A percentile compares a stretch with the other conserved stretches of the same genome.
These are phyloP conservation scores for Erebia epiphron DNA, from an alignment of 2,888 invertebrate species.

Conservation along the genomic window DNA sequence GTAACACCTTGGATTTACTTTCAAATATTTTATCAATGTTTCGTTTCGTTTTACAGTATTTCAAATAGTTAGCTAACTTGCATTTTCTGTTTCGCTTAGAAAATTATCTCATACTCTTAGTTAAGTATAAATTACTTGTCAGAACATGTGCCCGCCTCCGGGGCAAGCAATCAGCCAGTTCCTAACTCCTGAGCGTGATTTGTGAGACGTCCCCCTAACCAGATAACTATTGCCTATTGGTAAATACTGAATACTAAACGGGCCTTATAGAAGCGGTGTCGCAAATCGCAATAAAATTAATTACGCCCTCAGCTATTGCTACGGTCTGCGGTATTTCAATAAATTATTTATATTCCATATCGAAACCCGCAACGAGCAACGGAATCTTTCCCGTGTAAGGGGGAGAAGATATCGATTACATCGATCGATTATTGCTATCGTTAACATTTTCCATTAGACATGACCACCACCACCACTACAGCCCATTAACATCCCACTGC, in stretches of 20 bases:
- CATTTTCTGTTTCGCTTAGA: background rate
- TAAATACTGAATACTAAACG: slow-evolving; percentile 14
- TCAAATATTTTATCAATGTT: no score
- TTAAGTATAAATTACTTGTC: background rate
- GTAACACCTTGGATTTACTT: no score
- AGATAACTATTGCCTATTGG: slow-evolving; percentile 12
- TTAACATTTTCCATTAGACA: background rate
- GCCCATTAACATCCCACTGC: no score
- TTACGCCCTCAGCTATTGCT: slow-evolving; percentile 28
- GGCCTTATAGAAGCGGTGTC: slow-evolving; percentile 7
- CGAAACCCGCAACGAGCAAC: slow-evolving; percentile 20
- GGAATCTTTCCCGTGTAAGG: background rate
- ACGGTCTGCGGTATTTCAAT: slow-evolving; percentile 27
- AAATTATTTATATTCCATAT: slow-evolving; percentile 35
- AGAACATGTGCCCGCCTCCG: slow-evolving; percentile 1
- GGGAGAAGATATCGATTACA: background rate
- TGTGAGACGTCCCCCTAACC: slow-evolving; percentile 17
- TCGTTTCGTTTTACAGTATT: no score
- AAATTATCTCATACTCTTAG: background rate
- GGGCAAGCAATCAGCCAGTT: slow-evolving; percentile 10
- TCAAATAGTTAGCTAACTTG: no score
- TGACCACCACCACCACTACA: no score
- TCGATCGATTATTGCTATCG: no score
- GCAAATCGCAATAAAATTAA: slow-evolving; percentile 31
- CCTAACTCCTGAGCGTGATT: slow-evolving; percentile 15